These are phyloP conservation scores for Mormyrus lacerda DNA, from an alignment of 2,113 vertebrate genomes.

Conservation along the genomic window DNA sequence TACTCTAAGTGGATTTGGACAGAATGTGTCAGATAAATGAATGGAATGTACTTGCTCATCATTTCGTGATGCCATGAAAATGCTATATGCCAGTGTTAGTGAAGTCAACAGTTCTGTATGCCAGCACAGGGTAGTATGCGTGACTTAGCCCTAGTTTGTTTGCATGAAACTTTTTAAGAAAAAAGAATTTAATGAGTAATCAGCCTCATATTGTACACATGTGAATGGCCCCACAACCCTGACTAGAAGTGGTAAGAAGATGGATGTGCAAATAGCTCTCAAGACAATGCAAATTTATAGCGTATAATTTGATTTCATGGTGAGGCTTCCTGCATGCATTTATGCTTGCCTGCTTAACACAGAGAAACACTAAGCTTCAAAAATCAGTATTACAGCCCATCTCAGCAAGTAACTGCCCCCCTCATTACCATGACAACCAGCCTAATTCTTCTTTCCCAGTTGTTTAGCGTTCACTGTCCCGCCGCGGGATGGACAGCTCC, in stretches of 20 bases:
- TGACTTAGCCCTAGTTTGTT: no score
- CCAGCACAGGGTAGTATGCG: not conserved
- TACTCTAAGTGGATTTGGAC: not conserved
- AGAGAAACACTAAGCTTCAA: not conserved
- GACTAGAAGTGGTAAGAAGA: no score
- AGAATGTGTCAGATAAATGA: not conserved
- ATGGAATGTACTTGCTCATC: not conserved
- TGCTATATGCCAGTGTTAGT: not conserved
- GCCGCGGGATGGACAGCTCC: slow-evolving; percentile 66
- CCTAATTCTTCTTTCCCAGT: not conserved
- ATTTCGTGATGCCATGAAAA: not conserved
- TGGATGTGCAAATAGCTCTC: not conserved
- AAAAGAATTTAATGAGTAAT: no score
- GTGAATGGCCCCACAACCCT: no score
- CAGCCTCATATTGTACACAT: no score
- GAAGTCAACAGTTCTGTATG: not conserved
- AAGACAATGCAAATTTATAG: not conserved
- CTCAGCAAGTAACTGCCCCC: not conserved
- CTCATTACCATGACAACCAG: not conserved
- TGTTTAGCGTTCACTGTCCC: slow-evolving; percentile 73
- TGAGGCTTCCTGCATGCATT: not conserved
- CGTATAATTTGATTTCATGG: not conserved
- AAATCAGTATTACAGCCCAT: not conserved
- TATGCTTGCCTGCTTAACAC: not conserved
- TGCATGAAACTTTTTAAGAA: no score